Conservation (phyloP, 2,888 invertebrate genomes). For the Amphipoea lucens region DNA sequence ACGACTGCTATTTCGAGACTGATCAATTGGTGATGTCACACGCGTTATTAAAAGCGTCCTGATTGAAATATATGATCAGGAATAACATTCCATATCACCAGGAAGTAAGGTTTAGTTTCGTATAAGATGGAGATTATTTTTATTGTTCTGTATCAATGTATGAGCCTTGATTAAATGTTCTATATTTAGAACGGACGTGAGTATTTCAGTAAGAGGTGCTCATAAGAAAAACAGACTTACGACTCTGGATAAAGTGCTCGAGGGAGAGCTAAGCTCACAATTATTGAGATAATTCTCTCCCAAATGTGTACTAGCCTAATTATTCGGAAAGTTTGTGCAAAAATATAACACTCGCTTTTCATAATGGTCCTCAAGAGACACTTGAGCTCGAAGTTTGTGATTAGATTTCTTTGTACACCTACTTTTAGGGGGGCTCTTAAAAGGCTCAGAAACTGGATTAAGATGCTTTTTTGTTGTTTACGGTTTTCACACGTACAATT, state of each 20-base stretch:
- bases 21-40: constrained; percentile 68
- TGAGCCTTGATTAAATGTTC: constrained; percentile 58
- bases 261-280: constrained; percentile 32
- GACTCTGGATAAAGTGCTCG: constrained; percentile 4
- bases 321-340: constrained; percentile 55
- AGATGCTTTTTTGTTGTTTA: constrained; percentile 28
- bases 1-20: constrained; percentile 60
- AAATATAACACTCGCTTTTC: constrained; percentile 54
- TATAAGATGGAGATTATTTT: constrained; percentile 21
- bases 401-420: constrained; percentile 56
- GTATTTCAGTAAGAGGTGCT: constrained; percentile 29
- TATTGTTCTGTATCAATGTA: constrained; percentile 59
- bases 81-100: constrained; percentile 44
- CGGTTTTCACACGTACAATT: constrained; percentile 10
- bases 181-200: constrained; percentile 59
- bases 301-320: constrained; percentile 55
- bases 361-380: constrained; percentile 44
- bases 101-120: constrained; percentile 52
- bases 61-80: constrained; percentile 55
- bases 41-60: constrained; percentile 60
- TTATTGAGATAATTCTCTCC: constrained; percentile 52
- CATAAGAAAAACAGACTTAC: constrained; percentile 11
- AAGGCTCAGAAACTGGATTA: constrained; percentile 24
- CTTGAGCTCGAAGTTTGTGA: constrained; percentile 55
- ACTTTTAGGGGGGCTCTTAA: constrained; percentile 28